Evolutionary conservation across 2,113 vertebrate genomes (phyloP).

Genomic region (Eublepharis macularius): DNA sequence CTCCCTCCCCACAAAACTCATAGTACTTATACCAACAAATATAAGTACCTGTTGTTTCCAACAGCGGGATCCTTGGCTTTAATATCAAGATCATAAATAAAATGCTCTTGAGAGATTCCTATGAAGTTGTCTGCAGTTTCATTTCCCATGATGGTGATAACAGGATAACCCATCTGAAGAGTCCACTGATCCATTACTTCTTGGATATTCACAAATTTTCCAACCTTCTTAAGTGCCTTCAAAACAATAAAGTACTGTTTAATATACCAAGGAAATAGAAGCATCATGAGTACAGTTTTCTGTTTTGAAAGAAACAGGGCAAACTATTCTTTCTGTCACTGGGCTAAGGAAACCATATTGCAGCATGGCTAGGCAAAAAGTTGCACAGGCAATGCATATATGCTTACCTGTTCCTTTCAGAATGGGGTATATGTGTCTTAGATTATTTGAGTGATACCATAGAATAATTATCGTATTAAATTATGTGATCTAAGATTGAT

Average conservation of each 20-base stretch:
- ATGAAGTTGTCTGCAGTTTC: slow-evolving; percentile 81
- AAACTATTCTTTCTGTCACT: not conserved
- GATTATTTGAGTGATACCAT: no score
- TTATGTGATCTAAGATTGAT: no score
- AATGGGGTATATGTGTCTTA: no score
- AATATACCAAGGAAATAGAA: slow-evolving; percentile 46
- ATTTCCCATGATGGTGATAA: slow-evolving; percentile 92
- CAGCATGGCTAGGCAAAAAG: no score
- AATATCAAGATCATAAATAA: slow-evolving; percentile 87
- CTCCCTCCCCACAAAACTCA: not conserved
- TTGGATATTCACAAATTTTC: slow-evolving; percentile 91
- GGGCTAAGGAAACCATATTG: no score
- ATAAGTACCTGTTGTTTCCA: slow-evolving; percentile 84
- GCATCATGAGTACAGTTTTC: not conserved
- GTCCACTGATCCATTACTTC: slow-evolving; percentile 98
- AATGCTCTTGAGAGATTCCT: slow-evolving; percentile 89
- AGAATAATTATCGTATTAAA: no score
- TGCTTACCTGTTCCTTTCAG: not conserved
- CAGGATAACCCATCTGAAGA: slow-evolving; percentile 97
- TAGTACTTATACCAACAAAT: slow-evolving; percentile 31
- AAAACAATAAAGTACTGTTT: slow-evolving; percentile 52
- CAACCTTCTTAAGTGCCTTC: slow-evolving; percentile 90
- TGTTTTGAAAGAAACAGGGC: not conserved
- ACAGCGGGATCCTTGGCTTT: slow-evolving; percentile 72
- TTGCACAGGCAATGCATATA: no score